Percentiles rank a stretch among this genome's conserved stretches.
These are phyloP conservation scores for Tretioscincus oriximinensis DNA, from an alignment of 2,113 vertebrate species.

Conservation along the genomic window DNA sequence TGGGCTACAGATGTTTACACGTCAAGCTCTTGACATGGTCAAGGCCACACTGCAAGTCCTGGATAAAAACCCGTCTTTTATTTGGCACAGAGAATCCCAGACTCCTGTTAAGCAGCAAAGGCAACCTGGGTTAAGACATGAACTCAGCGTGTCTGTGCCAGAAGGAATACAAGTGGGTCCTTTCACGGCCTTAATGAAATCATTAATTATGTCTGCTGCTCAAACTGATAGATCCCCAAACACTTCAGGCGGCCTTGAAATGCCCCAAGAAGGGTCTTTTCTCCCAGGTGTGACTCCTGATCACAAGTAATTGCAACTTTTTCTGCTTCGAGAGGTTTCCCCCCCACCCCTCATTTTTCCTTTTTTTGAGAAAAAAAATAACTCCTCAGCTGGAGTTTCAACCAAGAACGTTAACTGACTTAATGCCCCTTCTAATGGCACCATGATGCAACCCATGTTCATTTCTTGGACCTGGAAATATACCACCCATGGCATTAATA, in stretches of 20 bases:
- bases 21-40: constrained; percentile 49
- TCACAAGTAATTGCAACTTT: constrained; percentile 12
- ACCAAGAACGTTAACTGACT: constrained; percentile 43
- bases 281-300: background rate
- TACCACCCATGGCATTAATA: constrained; percentile 48
- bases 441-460: constrained; percentile 47
- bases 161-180: constrained; percentile 66
- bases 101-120: constrained; percentile 62
- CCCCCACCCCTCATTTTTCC: constrained; percentile 14
- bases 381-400: constrained; percentile 22
- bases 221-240: constrained; percentile 63
- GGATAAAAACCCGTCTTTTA: constrained; percentile 68
- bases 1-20: constrained; percentile 55
- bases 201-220: constrained; percentile 75
- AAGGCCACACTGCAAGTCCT: constrained; percentile 60
- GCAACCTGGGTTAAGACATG: constrained; percentile 57
- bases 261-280: constrained; percentile 45
- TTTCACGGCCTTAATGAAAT: constrained; percentile 73
- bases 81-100: constrained; percentile 65
- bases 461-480: constrained; percentile 57
- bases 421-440: constrained; percentile 23
- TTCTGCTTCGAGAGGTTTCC: background rate
- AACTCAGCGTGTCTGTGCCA: constrained; percentile 59
- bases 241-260: constrained; percentile 59
- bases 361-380: background rate